These are phyloP conservation scores for Distichodus sexfasciatus DNA, from an alignment of 2,797 vertebrate genomes.

Conservation along the genomic window DNA sequence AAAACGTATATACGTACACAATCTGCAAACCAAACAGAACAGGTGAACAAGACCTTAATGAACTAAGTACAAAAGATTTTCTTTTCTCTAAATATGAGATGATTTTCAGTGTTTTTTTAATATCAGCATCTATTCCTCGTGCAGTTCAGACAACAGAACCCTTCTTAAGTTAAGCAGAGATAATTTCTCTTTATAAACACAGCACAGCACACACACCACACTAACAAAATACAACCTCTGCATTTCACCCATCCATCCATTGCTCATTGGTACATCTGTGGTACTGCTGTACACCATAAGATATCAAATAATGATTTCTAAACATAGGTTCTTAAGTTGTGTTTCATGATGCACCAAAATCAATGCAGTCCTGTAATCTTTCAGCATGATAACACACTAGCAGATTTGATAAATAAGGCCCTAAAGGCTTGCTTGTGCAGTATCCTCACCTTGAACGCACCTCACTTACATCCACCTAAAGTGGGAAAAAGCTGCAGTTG, in stretches of 20 bases:
- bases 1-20: neutral
- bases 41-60: neutral
- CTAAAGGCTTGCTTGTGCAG: slow-evolving; percentile 71
- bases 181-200: too few species aligned
- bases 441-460: slow-evolving; percentile 72
- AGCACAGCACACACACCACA: too few species aligned
- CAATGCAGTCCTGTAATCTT: neutral
- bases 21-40: neutral
- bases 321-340: neutral
- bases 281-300: too few species aligned
- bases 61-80: neutral
- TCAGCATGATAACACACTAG: slow-evolving; percentile 59
- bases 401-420: slow-evolving; percentile 75
- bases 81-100: too few species aligned
- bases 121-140: too few species aligned
- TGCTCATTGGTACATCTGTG: too few species aligned
- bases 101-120: too few species aligned
- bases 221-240: too few species aligned
- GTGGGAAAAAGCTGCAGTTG: slow-evolving; percentile 62
- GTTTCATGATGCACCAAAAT: neutral
- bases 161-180: too few species aligned
- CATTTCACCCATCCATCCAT: too few species aligned
- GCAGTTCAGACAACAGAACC: too few species aligned
- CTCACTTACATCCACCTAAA: slow-evolving; percentile 72
- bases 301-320: too few species aligned